Conservation (phyloP, 1,140 invertebrate species). For the Maniola jurtina region DNA sequence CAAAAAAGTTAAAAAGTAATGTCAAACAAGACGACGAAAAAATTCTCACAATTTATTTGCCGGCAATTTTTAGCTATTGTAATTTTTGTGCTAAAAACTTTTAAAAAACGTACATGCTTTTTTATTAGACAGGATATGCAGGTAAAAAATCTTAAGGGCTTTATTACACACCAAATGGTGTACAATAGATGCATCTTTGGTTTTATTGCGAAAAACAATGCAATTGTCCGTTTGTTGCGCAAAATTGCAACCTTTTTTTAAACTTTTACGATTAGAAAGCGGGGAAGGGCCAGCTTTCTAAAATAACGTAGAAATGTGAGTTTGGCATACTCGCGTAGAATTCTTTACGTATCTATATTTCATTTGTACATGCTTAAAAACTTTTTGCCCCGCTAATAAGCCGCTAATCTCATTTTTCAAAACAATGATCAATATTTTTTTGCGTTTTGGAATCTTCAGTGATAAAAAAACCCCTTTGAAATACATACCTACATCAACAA, state of each 20-base stretch:
- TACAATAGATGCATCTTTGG: constrained; percentile 5
- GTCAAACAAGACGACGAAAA: background rate
- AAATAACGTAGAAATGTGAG: background rate
- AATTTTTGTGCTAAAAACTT: background rate
- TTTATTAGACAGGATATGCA: constrained; percentile 1
- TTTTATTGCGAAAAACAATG: constrained; percentile 11
- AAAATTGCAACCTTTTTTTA: constrained; percentile 10
- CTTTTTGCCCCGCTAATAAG: no score
- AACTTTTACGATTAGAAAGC: constrained; percentile 7
- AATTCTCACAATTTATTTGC: background rate
- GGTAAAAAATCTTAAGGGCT: constrained; percentile 8
- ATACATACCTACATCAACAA: no score
- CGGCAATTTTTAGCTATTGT: background rate
- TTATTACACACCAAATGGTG: background rate
- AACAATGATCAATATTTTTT: no score
- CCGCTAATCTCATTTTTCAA: no score
- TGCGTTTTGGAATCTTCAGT: no score
- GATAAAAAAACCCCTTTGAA: no score
- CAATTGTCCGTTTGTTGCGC: background rate
- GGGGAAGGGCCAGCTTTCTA: constrained; percentile 10
- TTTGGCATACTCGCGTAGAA: background rate
- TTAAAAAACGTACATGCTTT: background rate
- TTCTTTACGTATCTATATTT: background rate
- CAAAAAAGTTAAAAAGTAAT: background rate
- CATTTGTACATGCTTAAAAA: no score